Evolutionary conservation across 2,797 vertebrate genomes (phyloP).

Genomic region (Sebastes nivosus): DNA sequence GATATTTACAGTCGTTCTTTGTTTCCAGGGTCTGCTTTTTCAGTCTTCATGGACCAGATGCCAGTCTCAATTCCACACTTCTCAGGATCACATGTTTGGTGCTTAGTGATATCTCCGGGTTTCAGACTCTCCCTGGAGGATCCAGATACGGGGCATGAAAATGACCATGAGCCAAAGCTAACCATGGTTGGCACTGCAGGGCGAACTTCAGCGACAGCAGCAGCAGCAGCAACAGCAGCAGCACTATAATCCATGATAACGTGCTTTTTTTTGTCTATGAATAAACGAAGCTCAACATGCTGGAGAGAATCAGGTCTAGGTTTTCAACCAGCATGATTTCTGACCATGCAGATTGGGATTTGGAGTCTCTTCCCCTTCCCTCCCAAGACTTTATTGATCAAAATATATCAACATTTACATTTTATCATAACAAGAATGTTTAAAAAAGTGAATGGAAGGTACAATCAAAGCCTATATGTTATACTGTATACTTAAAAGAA

Average conservation of each 20-base stretch:
- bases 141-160: constrained; percentile 73
- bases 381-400: neutral
- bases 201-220: constrained; percentile 33
- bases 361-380: neutral
- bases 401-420: neutral
- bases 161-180: constrained; percentile 69
- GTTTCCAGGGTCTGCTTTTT: constrained; percentile 65
- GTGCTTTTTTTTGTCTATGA: constrained; percentile 22
- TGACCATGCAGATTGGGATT: constrained; percentile 19
- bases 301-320: constrained; percentile 25
- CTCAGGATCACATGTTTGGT: constrained; percentile 74
- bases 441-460: neutral
- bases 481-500: no score
- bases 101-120: constrained; percentile 76
- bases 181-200: constrained; percentile 57
- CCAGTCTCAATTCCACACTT: constrained; percentile 73
- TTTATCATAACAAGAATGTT: neutral
- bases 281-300: constrained; percentile 33
- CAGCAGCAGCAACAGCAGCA: constrained; percentile 24
- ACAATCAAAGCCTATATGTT: neutral
- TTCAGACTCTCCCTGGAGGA: constrained; percentile 77
- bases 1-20: constrained; percentile 57
- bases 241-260: constrained; percentile 47
- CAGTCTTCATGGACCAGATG: constrained; percentile 64
- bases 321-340: constrained; percentile 25